A percentile compares a stretch with the other conserved stretches of the same genome.
These are phyloP conservation scores for Ladona fulva DNA, from an alignment of 1,140 invertebrate genomes.

Conservation along the genomic window DNA sequence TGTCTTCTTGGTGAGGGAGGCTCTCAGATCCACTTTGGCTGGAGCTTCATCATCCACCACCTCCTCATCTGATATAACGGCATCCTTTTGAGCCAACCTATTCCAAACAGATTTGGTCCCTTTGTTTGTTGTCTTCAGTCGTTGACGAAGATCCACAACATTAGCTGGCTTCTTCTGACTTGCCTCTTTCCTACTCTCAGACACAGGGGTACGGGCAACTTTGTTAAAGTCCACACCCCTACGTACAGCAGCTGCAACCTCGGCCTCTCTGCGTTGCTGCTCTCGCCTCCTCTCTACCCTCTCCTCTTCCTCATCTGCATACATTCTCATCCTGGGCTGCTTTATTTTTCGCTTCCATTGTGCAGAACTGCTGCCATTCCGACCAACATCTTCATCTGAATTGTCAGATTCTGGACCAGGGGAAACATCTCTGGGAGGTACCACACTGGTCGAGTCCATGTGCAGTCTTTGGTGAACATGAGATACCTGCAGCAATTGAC, in stretches of 20 bases:
- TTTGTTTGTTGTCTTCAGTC: background rate
- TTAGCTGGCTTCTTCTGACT: background rate
- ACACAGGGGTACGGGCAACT: background rate
- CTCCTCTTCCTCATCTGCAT: conserved; percentile 75
- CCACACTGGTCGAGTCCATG: background rate
- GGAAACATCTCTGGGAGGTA: background rate
- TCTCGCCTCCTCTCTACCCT: conserved; percentile 38
- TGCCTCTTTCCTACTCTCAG: background rate
- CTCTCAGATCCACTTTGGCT: background rate
- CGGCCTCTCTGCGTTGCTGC: background rate
- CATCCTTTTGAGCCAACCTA: background rate
- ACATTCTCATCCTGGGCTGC: conserved; percentile 69
- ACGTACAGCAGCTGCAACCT: background rate
- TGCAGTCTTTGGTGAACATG: conserved; percentile 18
- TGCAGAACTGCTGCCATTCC: conserved; percentile 11
- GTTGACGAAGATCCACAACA: background rate
- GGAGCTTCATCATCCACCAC: conserved; percentile 13
- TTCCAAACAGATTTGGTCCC: background rate
- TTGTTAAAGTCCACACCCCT: background rate
- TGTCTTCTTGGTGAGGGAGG: background rate
- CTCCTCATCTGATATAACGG: background rate
- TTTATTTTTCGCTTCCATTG: conserved; percentile 51
- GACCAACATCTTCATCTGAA: conserved; percentile 40
- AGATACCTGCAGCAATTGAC: conserved; percentile 35
- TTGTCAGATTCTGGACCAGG: conserved; percentile 30